A percentile compares a stretch with the other conserved stretches of the same genome.
Conservation (phyloP, 2,888 invertebrate species). For the Seladonia tumulorum region DNA sequence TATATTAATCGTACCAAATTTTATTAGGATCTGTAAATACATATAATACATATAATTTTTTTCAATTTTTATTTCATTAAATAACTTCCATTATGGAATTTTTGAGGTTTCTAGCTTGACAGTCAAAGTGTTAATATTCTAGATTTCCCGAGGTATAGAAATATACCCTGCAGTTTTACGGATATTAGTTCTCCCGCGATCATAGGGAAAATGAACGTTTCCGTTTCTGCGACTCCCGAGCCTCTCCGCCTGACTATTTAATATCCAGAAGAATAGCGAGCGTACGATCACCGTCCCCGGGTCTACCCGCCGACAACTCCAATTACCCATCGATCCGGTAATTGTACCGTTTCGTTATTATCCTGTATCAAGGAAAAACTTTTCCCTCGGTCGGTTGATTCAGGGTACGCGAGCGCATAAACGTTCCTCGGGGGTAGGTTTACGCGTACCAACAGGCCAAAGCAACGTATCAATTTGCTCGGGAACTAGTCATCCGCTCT, state of each 20-base stretch:
- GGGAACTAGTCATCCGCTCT: conserved; percentile 45
- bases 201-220: conserved; percentile 16
- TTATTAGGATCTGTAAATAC: too few species aligned
- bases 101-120: too few species aligned
- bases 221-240: conserved; percentile 23
- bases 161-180: not conserved
- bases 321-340: conserved; percentile 55
- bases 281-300: not conserved
- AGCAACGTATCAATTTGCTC: conserved; percentile 52
- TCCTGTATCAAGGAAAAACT: conserved; percentile 36
- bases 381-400: conserved; percentile 33
- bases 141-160: not conserved
- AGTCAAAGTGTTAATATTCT: too few species aligned
- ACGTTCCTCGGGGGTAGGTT: conserved; percentile 16
- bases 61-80: too few species aligned
- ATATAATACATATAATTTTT: too few species aligned
- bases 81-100: too few species aligned
- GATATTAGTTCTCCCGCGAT: not conserved
- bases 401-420: conserved; percentile 28
- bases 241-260: not conserved
- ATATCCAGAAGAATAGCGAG: not conserved
- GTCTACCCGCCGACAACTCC: conserved; percentile 24
- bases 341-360: conserved; percentile 46
- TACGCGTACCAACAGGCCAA: not conserved
- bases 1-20: too few species aligned